Evolutionary conservation across 2,888 invertebrate genomes (phyloP), one percentile per base, ranked within the genome.

Genomic region (Netelia inedita): DNA sequence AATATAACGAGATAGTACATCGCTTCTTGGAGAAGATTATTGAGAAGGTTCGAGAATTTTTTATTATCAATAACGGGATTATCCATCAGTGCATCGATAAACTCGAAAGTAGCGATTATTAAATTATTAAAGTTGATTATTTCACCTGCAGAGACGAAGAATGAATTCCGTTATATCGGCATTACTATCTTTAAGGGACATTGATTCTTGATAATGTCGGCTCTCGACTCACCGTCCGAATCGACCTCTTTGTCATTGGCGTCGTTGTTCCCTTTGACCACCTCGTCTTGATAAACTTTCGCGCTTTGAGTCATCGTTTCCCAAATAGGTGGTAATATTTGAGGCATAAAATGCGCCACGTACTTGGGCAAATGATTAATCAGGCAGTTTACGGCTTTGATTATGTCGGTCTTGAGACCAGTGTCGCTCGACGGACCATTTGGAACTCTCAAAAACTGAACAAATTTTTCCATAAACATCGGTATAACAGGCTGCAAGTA

Each of bases 271-370:
- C 95, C 95, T 91, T 96, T 96, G 0, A 96, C 96, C 1, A 95
- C 94, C 23, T 95, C 95, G 87, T 95, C 95, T 0, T 96, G 95
- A 92, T 96, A 96, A 88, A 95, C 94, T 88, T 96, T 95, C 0
- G 96, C 96, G 88, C 95, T 95, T 88, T 96, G 95, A 41, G 95
- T 96, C n/a, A 97, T 94, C 55, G 96, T 95, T 85, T 94, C 95
- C 96, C 96, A 97, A 23, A 96, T 95, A 0, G 96, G 95, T 2
- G 95, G 95, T 66, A 96, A 92, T 83, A 97, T 95, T 88, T 95
- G 95, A 11, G 95, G 94, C 89, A 96, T 94, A 91, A 95, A 96
- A 19, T 94, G 94, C 3, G 94, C 93, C 91, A 96, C 95, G 87
- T 95, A 95, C 89, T 95, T 96, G 0, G 96, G 95, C 91, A 95